Evolutionary conservation across 1,140 invertebrate species (phyloP), one percentile per base, ranked within the genome.

Genomic region (Anagrus nilaparvatae): DNA sequence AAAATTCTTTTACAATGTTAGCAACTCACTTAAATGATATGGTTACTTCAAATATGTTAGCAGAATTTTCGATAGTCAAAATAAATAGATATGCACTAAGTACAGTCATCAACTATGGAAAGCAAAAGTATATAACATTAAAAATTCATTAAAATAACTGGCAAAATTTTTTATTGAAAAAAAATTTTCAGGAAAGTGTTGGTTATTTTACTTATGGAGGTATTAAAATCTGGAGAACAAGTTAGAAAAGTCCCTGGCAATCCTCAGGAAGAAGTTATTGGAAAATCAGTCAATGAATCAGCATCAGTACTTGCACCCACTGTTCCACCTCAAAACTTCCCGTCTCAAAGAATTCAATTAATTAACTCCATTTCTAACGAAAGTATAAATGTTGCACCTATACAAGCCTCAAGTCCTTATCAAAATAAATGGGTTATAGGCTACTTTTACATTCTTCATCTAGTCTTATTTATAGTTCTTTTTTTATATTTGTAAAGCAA

Each of bases 1-100:
- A 77, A 1, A 83, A 88, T 55, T 87, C 85, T 40, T 91, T 86
- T 69, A 87, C 87, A 0, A 93, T 96, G 87, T 65, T 95, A 39
- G 87, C 87, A 0, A 88, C 86, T n/a, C 88, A 93, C 58, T 65
- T 91, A 1, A 92, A 91, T 63, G 56, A 77, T 25, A 75, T 79
- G 55, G 70, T 89, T 41, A 72, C 76, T 3, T 71, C 75, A 13
- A 79, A 82, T 12, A 72, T 82, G 48, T 59, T 95, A 8, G 74
- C 75, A 4, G 81, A 84, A 46, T 77, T 75, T 54, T 77, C 84
- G 5, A 78, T 96, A 24, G 76, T 93, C 27, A 72, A 78, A 57
- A 74, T 93, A 40, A 78, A 84, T 43, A 75, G 78, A 45, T 87
- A 82, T 63, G 77, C 91, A 12, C 85, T 84, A 32, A 93, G 87